Evolutionary conservation across 2,113 vertebrate genomes (phyloP).

Genomic region (Ceuthmochares aereus): DNA sequence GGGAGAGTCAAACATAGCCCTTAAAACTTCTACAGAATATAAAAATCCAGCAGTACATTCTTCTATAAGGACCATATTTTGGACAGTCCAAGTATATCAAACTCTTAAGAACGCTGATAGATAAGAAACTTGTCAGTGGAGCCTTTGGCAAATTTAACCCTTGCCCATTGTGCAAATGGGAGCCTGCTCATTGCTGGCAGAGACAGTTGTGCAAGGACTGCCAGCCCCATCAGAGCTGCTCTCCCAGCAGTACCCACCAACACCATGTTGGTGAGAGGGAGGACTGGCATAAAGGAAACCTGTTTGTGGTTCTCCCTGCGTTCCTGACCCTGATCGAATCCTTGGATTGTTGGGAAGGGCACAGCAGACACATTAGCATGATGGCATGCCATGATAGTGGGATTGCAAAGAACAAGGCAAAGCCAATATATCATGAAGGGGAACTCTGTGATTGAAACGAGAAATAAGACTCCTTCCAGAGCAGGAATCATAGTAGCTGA

Average conservation of each 20-base stretch:
- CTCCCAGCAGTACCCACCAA: not conserved
- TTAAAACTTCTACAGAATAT: not conserved
- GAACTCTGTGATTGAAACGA: not conserved
- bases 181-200: not conserved
- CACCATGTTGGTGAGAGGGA: accelerated
- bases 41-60: not conserved
- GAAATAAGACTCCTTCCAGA: not conserved
- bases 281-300: not conserved
- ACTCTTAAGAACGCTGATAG: not conserved
- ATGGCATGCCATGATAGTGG: not conserved
- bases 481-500: not conserved
- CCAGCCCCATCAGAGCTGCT: accelerated
- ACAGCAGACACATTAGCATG: not conserved
- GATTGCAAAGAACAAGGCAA: not conserved
- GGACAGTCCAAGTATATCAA: not conserved
- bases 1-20: not conserved
- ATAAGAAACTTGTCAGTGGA: not conserved
- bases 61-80: not conserved
- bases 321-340: not conserved
- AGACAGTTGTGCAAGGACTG: not conserved
- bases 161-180: not conserved
- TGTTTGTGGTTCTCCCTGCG: not conserved
- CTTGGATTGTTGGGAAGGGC: not conserved
- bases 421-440: not conserved
- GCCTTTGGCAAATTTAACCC: not conserved